Percentiles rank a stretch among this genome's conserved stretches.
These are phyloP conservation scores for Battus philenor DNA, from an alignment of 1,140 invertebrate species.

Conservation along the genomic window DNA sequence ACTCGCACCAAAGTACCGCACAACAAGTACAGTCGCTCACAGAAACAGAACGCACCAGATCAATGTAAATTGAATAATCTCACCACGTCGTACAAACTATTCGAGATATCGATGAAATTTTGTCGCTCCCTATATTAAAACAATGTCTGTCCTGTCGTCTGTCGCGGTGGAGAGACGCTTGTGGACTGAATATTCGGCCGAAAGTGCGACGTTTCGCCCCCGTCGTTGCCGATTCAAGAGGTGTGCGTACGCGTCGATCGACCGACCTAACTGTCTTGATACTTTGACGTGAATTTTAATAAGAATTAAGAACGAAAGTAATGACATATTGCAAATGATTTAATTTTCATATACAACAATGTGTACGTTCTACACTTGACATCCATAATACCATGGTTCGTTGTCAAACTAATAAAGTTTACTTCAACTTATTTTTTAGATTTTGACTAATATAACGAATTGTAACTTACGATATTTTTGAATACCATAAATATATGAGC, in stretches of 20 bases:
- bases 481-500: too few species aligned
- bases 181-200: constrained; percentile 51
- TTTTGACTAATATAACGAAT: neutral
- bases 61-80: constrained; percentile 18
- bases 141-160: constrained; percentile 58
- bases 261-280: constrained; percentile 62
- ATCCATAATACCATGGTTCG: constrained; percentile 3
- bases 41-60: constrained; percentile 31
- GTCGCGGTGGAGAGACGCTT: constrained; percentile 52
- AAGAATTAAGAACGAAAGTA: constrained; percentile 62
- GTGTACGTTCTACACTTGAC: too few species aligned
- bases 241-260: constrained; percentile 44
- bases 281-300: constrained; percentile 62
- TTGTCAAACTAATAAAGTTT: neutral
- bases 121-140: constrained; percentile 34
- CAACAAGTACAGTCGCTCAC: constrained; percentile 41
- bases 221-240: constrained; percentile 42
- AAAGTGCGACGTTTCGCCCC: constrained; percentile 49
- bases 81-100: constrained; percentile 27
- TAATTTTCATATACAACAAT: too few species aligned
- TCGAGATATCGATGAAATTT: constrained; percentile 26
- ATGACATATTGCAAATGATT: constrained; percentile 22
- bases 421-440: neutral
- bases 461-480: neutral
- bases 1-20: constrained; percentile 38